Base-by-base conservation (phyloP, 2,888 invertebrate genomes). In the Eledone cirrhosa region DNA sequence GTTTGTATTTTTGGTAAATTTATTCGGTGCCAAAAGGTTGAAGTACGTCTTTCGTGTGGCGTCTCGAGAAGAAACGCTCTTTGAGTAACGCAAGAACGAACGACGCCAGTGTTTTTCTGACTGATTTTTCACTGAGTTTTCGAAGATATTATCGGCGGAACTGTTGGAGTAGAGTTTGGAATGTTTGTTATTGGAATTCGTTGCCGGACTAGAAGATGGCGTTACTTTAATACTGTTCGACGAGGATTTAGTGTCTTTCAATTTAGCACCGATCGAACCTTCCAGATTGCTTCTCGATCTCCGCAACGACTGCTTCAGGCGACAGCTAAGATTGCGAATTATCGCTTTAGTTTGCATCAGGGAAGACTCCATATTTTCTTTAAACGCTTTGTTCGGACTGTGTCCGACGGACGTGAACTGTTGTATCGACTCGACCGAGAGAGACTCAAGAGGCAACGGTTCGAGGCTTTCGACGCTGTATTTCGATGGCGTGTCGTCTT, bases 341-440 rank as follows among this genome's bases (percentile, higher is more conserved):
- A 72, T 72, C 0, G 72, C 33, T 72, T 72, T 72, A n/a, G 72
- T 72, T 33, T 72, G 72, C 11, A 24, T 72, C 13, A 72, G 13
- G 33, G 72, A 72, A 33, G 41, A 31, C 0, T n/a, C 2, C 13
- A n/a, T 72, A 13, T 69, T 69, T 16, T 7, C 13, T 33, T 33
- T 69, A 14, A 69, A 69, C 33, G 22, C 33, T 16, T 27, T 31
- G 11, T 41, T 13, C 2, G 19, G 33, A 8, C n/a, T 72, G 27
- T 72, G n/a, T 33, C 31, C 41, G 11, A 72, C 13, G 5, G 41
- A 41, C 11, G 41, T 41, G 2, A 41, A 41, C 5, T 41, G 41
- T 41, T 41, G 8, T 41, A 41, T 8, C 41, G 41, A 41, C 22
- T 72, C 33, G 2, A 72, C 13, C 3, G n/a, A 41, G n/a, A 41